phyloP scores from a whole-genome alignment of 2,797 vertebrate species.

The Sus cebifrons region DNA sequence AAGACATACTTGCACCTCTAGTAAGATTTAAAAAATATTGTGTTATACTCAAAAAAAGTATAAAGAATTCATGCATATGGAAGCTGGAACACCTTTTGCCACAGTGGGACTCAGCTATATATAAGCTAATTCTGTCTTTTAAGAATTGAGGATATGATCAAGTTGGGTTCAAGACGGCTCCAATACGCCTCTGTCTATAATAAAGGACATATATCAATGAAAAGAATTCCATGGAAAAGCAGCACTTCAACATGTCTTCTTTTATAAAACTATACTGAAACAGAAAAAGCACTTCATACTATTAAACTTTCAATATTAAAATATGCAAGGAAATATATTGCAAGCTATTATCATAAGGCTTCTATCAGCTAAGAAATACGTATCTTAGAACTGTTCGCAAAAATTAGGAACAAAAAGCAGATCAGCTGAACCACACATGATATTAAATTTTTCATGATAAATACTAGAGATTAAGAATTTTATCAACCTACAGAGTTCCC shows the following conservation, averaged over 20 bases:
- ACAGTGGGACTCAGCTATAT: background rate
- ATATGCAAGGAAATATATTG: background rate
- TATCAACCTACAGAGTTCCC: background rate
- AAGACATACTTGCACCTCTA: background rate
- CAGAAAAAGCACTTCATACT: background rate
- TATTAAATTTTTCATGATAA: slow-evolving; percentile 17
- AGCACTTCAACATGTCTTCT: background rate
- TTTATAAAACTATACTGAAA: slow-evolving; percentile 48
- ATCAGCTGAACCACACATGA: background rate
- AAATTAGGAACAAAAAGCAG: slow-evolving; percentile 24
- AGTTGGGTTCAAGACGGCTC: background rate
- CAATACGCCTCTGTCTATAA: background rate
- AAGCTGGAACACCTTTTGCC: background rate
- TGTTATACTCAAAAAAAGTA: background rate
- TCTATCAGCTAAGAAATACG: slow-evolving; percentile 22
- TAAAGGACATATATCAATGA: slow-evolving; percentile 31
- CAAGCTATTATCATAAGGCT: background rate
- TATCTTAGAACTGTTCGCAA: background rate
- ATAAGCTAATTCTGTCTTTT: background rate
- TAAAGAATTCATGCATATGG: background rate
- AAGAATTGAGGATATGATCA: background rate
- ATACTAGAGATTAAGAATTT: slow-evolving; percentile 43
- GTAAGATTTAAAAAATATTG: background rate
- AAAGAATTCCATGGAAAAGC: slow-evolving; percentile 14
- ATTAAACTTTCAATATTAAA: slow-evolving; percentile 54